Evolutionary conservation across 2,113 vertebrate species (phyloP), one percentile per base, ranked within the genome.

Genomic region (Callaeas wilsoni): DNA sequence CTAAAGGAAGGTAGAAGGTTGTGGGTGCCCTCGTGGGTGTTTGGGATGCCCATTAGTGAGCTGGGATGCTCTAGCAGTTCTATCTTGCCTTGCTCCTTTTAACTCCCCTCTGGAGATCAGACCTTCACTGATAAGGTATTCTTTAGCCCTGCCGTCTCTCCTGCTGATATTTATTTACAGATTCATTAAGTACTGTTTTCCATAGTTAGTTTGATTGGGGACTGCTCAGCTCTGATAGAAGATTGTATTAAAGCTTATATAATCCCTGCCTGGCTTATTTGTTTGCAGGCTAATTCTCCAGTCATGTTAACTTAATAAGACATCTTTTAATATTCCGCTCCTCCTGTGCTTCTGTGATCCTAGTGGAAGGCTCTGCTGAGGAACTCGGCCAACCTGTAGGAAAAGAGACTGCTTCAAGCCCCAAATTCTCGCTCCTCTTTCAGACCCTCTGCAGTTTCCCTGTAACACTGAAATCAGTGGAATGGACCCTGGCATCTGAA

Each of bases 111-210:
- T 90, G 52, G 71, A 89, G 73, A 68, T 68, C n/a, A 42, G 52
- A 37, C 32, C 23, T 81, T 90, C 29, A 56, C 44, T 44, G 20
- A 21, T 30, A 49, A 90, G 21, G 7, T 71, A 35, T 69, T 88
- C 67, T 78, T 70, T 37, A 89, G 20, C n/a, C 56, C 26, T 88
- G 13, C 25, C 0, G 0, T 37, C 52, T 87, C 49, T 92, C 76
- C 86, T 82, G 86, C n/a, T 92, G 64, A 9, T 84, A 89, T 81
- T 90, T 90, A 88, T 70, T 96, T 90, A 71, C 83, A 76, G 56
- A 81, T 59, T 90, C 85, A 93, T 88, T 96, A 94, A 75, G 41
- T 46, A 35, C 26, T 94, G 41, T 88, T 97, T 96, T 87, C 85
- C 22, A 35, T 64, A 33, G 78, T 86, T 94, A 95, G 67, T 87